Conservation (phyloP, 2,797 vertebrate species). For the Molossus molossus region DNA sequence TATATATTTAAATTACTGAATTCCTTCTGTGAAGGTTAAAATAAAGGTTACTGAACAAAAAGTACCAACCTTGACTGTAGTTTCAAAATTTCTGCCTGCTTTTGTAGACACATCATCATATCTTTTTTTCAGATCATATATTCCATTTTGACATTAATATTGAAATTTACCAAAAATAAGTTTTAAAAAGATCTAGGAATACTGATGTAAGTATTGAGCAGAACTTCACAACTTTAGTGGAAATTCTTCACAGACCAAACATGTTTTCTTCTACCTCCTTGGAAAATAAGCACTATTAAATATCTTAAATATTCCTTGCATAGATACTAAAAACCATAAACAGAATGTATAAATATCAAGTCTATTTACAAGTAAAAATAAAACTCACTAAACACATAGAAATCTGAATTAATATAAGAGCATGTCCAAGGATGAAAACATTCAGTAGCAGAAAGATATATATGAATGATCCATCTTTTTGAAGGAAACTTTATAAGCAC, state of each 20-base stretch:
- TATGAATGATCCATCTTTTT: neutral
- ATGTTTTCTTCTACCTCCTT: neutral
- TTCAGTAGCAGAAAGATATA: neutral
- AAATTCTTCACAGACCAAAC: slow-evolving; percentile 12
- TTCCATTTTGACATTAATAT: neutral
- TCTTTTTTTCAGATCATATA: slow-evolving; percentile 64
- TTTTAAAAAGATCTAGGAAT: neutral
- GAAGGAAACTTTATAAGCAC: neutral
- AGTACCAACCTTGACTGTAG: neutral
- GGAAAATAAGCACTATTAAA: neutral
- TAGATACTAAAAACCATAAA: slow-evolving; percentile 38
- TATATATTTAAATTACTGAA: slow-evolving; percentile 79
- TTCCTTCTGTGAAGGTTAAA: slow-evolving; percentile 84
- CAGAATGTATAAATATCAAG: neutral
- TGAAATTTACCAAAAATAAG: slow-evolving; percentile 5
- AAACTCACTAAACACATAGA: slow-evolving; percentile 8
- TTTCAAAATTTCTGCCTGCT: neutral
- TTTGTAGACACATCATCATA: neutral
- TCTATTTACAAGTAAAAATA: neutral
- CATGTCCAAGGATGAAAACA: neutral
- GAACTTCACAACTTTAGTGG: neutral
- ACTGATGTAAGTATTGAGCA: neutral
- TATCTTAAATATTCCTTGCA: neutral
- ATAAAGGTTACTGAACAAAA: slow-evolving; percentile 81
- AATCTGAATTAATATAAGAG: neutral